A percentile compares a stretch with the other conserved stretches of the same genome.
Evolutionary conservation across 2,113 vertebrate genomes (phyloP).

Genomic region (Anas platyrhynchos): DNA sequence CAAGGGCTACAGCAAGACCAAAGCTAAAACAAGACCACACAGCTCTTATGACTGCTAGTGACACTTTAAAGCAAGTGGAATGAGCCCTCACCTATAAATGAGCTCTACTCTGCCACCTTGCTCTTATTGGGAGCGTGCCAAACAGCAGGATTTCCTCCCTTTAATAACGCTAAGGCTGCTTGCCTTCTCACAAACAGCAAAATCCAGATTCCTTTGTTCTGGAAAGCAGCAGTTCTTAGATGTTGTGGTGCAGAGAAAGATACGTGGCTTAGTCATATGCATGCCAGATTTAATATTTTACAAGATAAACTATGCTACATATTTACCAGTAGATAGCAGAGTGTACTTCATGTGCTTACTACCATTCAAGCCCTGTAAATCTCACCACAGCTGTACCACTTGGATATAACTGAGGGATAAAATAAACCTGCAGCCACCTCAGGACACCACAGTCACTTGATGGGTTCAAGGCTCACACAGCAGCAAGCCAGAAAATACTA

Average conservation of each 20-base stretch:
- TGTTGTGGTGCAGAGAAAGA: background rate
- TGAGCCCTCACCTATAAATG: constrained; percentile 6
- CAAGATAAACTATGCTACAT: background rate
- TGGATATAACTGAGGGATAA: background rate
- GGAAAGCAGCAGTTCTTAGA: background rate
- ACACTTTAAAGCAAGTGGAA: constrained; percentile 48
- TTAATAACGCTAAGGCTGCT: background rate
- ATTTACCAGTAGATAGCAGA: background rate
- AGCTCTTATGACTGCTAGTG: background rate
- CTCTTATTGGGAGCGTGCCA: background rate
- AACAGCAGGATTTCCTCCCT: background rate
- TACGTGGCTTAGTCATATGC: background rate
- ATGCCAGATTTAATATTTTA: background rate
- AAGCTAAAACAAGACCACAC: background rate
- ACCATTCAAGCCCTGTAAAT: background rate
- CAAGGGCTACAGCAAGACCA: background rate
- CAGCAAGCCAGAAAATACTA: background rate
- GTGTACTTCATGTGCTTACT: background rate
- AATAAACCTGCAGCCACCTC: background rate
- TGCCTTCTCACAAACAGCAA: background rate
- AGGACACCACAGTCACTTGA: background rate
- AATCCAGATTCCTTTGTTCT: background rate
- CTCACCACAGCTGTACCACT: background rate
- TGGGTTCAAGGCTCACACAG: background rate
- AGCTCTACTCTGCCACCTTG: constrained; percentile 64